Base-by-base conservation (phyloP, 2,888 invertebrate species). In the Helleia helle region DNA sequence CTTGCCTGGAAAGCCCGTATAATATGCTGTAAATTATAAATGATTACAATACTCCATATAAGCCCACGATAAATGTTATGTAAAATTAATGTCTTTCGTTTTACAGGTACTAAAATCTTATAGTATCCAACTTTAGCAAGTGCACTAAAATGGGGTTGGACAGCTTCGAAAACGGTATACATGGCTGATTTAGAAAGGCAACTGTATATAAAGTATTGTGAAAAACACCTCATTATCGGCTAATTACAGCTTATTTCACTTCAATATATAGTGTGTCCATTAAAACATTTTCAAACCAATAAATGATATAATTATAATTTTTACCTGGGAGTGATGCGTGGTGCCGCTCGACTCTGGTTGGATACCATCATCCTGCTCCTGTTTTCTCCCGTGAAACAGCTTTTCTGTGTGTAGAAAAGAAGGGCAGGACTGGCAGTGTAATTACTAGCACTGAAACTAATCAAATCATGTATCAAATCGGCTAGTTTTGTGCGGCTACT, bases 21-120 rank as follows among this genome's bases (percentile, higher is more conserved):
- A 4, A 79, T 11, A 50, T 73, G 74, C 51, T 79, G 80, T 14
- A 75, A 44, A 51, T 80, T 79, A 47, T 77, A 80, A 22, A 47
- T 45, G 2, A 71, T 12, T 4, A 77, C 57, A 26, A 65, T 27
- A 47, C 52, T 27, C 60, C 62, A 66, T 18, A 66, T 52, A 4
- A 66, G 15, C 25, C 43, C 31, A 4, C 73, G 58, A 42, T 63
- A 76, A 1, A 29, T 45, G 8, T 55, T 45, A 44, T 77, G 73
- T 6, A 70, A 37, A 17, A 24, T 44, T 22, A 43, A 48, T 51
- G 58, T 69, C 8, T 30, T 14, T 17, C 41, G 44, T 4, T 65
- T 57, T 12, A 54, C 22, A 1, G 59, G 43, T 37, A 56, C 59
- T 9, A 73, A 60, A n/a, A 67, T 55, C 56, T 71, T 72, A 47